Base-by-base conservation (phyloP, 2,888 invertebrate genomes). In the Sturmia bella region DNA sequence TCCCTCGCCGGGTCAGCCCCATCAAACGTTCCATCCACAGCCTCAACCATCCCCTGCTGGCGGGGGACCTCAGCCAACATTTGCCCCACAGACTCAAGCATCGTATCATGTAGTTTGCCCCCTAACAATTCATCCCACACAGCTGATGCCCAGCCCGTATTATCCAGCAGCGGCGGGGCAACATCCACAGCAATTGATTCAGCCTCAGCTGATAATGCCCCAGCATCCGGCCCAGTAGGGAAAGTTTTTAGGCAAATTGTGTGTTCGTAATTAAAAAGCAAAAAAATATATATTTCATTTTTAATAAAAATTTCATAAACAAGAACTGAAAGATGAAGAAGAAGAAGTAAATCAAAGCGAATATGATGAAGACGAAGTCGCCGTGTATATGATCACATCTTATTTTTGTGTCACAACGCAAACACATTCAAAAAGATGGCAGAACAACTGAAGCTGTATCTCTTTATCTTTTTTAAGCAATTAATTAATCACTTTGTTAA, bases 41-140 rank as follows among this genome's bases (percentile, higher is more conserved):
- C 93, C 93, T 84, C 94, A 93, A 84, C 91, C 92, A 84, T 92
- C 93, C 87, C 92, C 92, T 83, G 93, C 92, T 84, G 91, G 91
- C 88, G 91, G 91, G 86, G 91, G 90, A 86, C 93, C 93, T 56
- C 94, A 93, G 50, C 87, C 89, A 61, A 85, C 89, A 72, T 90
- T 87, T 83, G 88, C 90, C 77, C 87, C 89, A 63, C 87, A 89
- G 78, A 85, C 89, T 73, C 89, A 89, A 83, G 93, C 92, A 15
- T 92, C 92, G 88, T 93, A 93, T 78, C 91, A 94, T 80, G 92
- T 94, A 91, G 73, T 94, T 83, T 94, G 93, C 87, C 92, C 93
- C 43, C 74, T 84, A 15, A 89, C 93, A 78, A 89, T 94, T 80
- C 89, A 89, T 84, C 89, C 88, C 70, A 86, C 87, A 73, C 88